These are phyloP conservation scores for Athalia rosae DNA, from an alignment of 2,888 invertebrate genomes.

Conservation along the genomic window DNA sequence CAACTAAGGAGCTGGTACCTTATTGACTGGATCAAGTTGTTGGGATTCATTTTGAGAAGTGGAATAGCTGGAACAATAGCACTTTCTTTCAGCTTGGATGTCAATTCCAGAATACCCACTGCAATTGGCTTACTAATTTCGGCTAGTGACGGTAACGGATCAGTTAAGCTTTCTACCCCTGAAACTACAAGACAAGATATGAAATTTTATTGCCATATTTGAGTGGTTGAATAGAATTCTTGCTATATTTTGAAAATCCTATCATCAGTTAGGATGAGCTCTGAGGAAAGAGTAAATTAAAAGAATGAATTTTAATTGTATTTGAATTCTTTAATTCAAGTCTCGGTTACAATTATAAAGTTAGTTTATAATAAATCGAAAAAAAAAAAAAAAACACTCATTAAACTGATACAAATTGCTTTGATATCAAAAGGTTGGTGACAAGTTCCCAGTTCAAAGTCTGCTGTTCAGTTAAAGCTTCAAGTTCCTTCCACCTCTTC, in stretches of 20 bases:
- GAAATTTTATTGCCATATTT: neutral
- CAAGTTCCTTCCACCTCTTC: constrained; percentile 34
- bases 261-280: neutral
- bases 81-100: constrained; percentile 71
- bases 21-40: constrained; percentile 66
- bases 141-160: constrained; percentile 60
- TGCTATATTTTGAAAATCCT: neutral
- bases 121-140: constrained; percentile 69
- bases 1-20: constrained; percentile 54
- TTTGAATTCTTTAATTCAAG: neutral
- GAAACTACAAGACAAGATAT: constrained; percentile 15
- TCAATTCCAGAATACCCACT: constrained; percentile 68
- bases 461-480: constrained; percentile 39
- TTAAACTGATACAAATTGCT: neutral
- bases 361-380: neutral
- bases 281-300: neutral
- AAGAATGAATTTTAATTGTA: neutral
- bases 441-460: constrained; percentile 34
- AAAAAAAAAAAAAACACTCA: neutral
- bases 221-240: neutral
- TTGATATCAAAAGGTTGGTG: constrained; percentile 19
- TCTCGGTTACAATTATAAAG: neutral
- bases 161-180: constrained; percentile 53
- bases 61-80: constrained; percentile 69
- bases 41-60: constrained; percentile 67